Percentiles rank a stretch among this genome's conserved stretches.
Conservation (phyloP, 2,113 vertebrate species). For the Apodemus speciosus region DNA sequence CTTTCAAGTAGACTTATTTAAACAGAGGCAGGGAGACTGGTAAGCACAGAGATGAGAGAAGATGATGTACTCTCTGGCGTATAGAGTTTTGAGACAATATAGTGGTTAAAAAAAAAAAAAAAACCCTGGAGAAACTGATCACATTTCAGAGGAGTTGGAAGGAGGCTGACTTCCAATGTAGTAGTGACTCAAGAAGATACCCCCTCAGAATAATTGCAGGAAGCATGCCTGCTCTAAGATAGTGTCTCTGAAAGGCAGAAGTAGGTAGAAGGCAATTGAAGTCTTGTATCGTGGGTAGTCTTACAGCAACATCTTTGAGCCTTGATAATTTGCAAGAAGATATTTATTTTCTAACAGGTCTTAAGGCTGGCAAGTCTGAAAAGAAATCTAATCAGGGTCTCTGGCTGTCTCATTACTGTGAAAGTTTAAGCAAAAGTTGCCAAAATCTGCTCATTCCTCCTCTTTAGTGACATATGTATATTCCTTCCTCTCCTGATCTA, state of each 20-base stretch:
- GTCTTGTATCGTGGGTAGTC: background rate
- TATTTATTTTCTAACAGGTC: background rate
- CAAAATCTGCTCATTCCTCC: accelerated
- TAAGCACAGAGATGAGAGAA: background rate
- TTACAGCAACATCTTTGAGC: background rate
- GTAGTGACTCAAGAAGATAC: accelerated
- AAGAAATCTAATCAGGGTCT: background rate
- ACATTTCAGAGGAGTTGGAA: background rate
- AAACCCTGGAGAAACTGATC: background rate
- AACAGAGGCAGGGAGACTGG: background rate
- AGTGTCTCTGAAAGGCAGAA: background rate
- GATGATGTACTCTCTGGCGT: background rate
- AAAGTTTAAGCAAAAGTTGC: background rate
- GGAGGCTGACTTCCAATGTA: background rate
- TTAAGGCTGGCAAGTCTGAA: background rate
- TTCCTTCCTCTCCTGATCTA: background rate
- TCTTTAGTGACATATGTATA: too few species aligned
- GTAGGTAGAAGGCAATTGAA: too few species aligned
- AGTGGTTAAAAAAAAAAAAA: background rate
- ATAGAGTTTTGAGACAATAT: background rate
- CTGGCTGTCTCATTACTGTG: background rate
- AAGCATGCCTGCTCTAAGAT: background rate
- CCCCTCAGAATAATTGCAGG: too few species aligned
- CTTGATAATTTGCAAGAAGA: background rate
- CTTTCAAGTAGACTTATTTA: background rate